Percentiles rank a stretch among this genome's conserved stretches.
phyloP scores from a whole-genome alignment of 2,113 vertebrate species.

The Bufo gargarizans region DNA sequence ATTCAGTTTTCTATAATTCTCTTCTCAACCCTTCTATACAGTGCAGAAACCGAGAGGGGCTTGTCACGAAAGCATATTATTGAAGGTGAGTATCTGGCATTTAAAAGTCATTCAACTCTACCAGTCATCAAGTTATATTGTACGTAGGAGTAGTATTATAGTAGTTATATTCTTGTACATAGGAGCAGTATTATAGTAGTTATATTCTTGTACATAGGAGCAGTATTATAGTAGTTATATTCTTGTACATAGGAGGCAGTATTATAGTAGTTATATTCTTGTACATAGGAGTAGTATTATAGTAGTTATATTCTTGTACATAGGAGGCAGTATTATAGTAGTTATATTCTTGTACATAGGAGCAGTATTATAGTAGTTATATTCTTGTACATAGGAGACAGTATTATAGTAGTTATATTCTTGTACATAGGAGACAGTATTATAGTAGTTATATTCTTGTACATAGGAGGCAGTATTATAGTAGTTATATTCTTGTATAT shows the following conservation, averaged over 20 bases:
- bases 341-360: neutral
- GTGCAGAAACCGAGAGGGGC: slow-evolving; percentile 89
- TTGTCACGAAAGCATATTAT: slow-evolving; percentile 93
- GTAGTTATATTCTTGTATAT: neutral
- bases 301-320: too few species aligned
- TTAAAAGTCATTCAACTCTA: neutral
- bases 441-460: neutral
- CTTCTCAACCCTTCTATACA: slow-evolving; percentile 60
- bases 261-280: too few species aligned
- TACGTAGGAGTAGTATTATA: neutral
- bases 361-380: neutral
- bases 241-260: too few species aligned
- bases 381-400: neutral
- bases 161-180: too few species aligned
- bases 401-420: slow-evolving; percentile 16
- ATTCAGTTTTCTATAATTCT: neutral
- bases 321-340: too few species aligned
- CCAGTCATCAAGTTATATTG: neutral
- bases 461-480: neutral
- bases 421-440: neutral
- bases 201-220: too few species aligned
- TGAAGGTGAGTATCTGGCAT: slow-evolving; percentile 76
- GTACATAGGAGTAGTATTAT: too few species aligned
- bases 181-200: neutral
- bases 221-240: too few species aligned